A percentile compares a stretch with the other conserved stretches of the same genome.
phyloP scores from a whole-genome alignment of 2,113 vertebrate genomes.

The Felis catus region DNA sequence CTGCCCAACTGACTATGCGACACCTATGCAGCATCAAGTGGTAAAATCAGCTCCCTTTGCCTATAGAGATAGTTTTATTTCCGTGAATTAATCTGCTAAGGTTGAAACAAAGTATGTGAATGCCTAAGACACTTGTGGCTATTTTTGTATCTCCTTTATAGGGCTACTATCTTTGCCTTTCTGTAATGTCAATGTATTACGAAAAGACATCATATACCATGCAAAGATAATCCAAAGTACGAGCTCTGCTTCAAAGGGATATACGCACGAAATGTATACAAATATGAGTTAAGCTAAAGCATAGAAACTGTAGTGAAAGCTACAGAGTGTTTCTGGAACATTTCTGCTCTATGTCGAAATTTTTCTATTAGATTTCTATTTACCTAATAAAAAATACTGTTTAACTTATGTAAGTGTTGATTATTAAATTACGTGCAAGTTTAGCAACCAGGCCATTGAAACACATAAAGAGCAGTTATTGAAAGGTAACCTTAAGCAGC shows the following conservation, averaged over 20 bases:
- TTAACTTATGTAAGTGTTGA: background rate
- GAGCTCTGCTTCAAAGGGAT: background rate
- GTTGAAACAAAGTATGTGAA: background rate
- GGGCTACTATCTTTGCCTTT: background rate
- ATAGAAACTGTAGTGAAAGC: background rate
- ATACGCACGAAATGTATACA: background rate
- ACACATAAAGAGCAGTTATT: background rate
- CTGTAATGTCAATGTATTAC: background rate
- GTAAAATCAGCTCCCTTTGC: background rate
- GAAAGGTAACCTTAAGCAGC: background rate
- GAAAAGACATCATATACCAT: background rate
- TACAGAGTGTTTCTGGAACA: background rate
- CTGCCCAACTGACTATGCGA: background rate
- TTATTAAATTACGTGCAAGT: constrained; percentile 25
- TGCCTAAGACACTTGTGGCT: background rate
- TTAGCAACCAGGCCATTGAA: background rate
- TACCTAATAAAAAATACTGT: background rate
- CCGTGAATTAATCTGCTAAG: background rate
- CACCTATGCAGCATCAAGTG: background rate
- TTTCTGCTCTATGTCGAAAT: background rate
- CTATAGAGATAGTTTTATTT: background rate
- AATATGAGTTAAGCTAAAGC: background rate
- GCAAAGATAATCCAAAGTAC: background rate
- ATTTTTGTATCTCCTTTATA: background rate
- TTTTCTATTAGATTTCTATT: constrained; percentile 33